Evolutionary conservation across 2,797 vertebrate species (phyloP).

Genomic region (Hippocampus kuda): DNA sequence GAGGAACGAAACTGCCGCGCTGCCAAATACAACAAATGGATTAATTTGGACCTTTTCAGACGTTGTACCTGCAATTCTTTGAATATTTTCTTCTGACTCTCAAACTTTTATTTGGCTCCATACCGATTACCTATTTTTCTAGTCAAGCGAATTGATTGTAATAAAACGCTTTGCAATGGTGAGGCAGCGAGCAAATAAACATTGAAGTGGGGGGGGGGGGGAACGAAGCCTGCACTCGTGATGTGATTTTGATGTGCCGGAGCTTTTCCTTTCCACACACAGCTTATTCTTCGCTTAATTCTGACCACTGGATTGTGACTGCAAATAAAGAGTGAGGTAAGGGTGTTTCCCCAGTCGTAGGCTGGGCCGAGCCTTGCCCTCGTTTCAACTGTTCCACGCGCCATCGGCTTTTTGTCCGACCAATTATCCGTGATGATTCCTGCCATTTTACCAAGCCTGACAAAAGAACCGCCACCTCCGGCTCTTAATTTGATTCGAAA

Average conservation of each 20-base stretch:
- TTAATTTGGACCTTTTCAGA: constrained; percentile 20
- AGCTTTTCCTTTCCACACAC: constrained; percentile 43
- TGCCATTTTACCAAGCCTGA: too few species aligned
- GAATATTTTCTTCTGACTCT: constrained; percentile 31
- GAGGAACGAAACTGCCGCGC: constrained; percentile 34
- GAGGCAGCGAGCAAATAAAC: constrained; percentile 3
- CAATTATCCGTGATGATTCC: too few species aligned
- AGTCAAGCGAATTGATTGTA: constrained; percentile 42
- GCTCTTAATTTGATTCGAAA: too few species aligned
- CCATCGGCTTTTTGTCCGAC: too few species aligned
- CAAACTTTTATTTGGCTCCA: constrained; percentile 23
- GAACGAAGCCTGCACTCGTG: constrained; percentile 12
- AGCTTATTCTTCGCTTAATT: constrained; percentile 59
- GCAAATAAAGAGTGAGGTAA: constrained; percentile 39
- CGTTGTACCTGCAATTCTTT: constrained; percentile 16
- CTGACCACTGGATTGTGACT: constrained; percentile 51
- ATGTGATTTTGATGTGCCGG: constrained; percentile 44
- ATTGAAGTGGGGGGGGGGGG: neutral
- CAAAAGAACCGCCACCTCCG: too few species aligned
- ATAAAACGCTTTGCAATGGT: constrained; percentile 21
- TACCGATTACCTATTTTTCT: constrained; percentile 15
- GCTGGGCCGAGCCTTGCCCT: too few species aligned
- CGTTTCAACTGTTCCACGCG: too few species aligned
- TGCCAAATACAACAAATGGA: constrained; percentile 45
- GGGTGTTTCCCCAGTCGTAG: constrained; percentile 9